These are phyloP conservation scores for Benthosema pterotum DNA, from an alignment of 2,797 vertebrate genomes.

Conservation along the genomic window DNA sequence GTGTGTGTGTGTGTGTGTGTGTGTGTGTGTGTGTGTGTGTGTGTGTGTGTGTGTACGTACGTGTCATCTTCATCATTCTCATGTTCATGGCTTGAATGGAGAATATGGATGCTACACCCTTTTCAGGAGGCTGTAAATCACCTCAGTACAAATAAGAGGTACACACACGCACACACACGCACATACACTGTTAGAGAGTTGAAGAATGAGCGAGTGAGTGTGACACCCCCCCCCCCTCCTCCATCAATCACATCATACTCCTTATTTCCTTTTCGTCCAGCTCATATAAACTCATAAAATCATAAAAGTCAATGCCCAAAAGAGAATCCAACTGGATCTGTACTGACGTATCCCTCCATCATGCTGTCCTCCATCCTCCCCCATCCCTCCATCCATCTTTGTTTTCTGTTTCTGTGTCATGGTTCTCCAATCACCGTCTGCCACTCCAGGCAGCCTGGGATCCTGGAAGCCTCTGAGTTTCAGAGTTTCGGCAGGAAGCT, in stretches of 20 bases:
- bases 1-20: conserved; percentile 14
- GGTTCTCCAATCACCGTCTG: conserved; percentile 75
- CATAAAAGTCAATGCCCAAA: conserved; percentile 21
- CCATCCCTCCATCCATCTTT: conserved; percentile 53
- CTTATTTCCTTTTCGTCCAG: conserved; percentile 54
- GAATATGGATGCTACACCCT: conserved; percentile 80
- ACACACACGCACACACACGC: conserved; percentile 58
- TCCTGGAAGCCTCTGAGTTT: conserved; percentile 90
- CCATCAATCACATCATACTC: conserved; percentile 55
- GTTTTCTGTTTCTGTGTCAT: conserved; percentile 60
- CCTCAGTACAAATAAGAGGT: conserved; percentile 81
- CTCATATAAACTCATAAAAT: conserved; percentile 62
- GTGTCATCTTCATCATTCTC: conserved; percentile 67
- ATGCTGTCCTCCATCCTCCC: conserved; percentile 51
- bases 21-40: conserved; percentile 13
- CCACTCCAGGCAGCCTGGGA: conserved; percentile 91
- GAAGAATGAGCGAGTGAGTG: conserved; percentile 39
- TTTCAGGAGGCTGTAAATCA: conserved; percentile 83
- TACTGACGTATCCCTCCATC: conserved; percentile 54
- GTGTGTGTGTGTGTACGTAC: conserved; percentile 26
- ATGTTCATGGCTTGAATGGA: conserved; percentile 78
- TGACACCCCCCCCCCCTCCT: conserved; percentile 43
- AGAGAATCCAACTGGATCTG: conserved; percentile 41
- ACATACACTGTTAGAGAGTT: conserved; percentile 24
- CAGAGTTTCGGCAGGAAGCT: conserved; percentile 89